phyloP scores from a whole-genome alignment of 2,888 invertebrate species.

The Elysia crispata region DNA sequence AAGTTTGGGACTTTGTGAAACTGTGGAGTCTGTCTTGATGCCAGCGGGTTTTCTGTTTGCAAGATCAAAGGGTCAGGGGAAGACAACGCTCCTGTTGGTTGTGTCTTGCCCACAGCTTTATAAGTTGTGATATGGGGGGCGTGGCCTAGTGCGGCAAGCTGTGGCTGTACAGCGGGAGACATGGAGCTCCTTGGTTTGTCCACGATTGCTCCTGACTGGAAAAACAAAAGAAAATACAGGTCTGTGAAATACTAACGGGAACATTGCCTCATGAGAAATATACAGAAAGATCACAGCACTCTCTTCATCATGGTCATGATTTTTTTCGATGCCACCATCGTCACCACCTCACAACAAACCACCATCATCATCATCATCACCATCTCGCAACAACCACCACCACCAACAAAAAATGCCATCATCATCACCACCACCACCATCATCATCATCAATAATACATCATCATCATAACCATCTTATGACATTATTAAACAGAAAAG shows the following conservation, averaged over 20 bases:
- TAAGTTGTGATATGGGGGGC: conserved; percentile 75
- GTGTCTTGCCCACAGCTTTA: conserved; percentile 62
- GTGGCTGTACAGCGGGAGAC: conserved; percentile 44
- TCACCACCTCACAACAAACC: no score
- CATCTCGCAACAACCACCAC: no score
- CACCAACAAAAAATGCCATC: no score
- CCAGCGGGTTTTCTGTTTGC: background rate
- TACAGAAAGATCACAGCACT: background rate
- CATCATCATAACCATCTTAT: no score
- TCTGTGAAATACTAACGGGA: background rate
- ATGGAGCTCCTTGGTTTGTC: conserved; percentile 37
- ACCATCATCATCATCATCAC: conserved; percentile 23
- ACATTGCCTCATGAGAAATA: background rate
- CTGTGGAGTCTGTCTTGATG: background rate
- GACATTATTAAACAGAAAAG: background rate
- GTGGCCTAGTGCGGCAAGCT: conserved; percentile 68
- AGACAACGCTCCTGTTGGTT: conserved; percentile 40
- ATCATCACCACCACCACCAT: no score
- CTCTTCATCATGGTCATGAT: background rate
- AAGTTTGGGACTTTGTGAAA: no score
- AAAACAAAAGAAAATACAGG: background rate
- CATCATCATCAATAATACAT: no score
- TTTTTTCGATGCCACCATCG: no score
- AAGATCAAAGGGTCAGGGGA: conserved; percentile 19
- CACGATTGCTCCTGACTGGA: conserved; percentile 36